Conservation (phyloP, 2,888 invertebrate genomes). For the Pasiphila rectangulata region DNA sequence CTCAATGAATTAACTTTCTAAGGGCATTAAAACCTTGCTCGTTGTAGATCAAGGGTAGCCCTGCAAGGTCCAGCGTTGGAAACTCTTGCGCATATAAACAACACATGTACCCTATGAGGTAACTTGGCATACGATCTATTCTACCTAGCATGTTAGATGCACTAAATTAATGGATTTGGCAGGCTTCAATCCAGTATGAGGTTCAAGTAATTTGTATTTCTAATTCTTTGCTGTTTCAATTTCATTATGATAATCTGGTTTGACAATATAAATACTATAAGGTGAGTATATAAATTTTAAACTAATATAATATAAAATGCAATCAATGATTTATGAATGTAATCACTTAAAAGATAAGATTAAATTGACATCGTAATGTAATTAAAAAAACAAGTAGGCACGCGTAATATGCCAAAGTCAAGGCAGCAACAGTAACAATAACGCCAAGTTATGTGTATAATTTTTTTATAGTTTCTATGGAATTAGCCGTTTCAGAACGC, state of each 20-base stretch:
- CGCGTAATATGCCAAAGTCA: slow-evolving; percentile 25
- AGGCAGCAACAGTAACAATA: no score
- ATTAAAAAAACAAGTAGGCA: no score
- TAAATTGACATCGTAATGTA: slow-evolving; percentile 20
- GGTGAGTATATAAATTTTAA: no score
- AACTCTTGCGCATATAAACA: slow-evolving; percentile 54
- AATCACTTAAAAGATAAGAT: slow-evolving; percentile 31
- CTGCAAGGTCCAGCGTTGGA: slow-evolving; percentile 38
- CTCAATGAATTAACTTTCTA: slow-evolving; percentile 24
- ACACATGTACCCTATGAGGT: slow-evolving; percentile 50
- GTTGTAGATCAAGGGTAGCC: slow-evolving; percentile 54
- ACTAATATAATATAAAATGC: no score
- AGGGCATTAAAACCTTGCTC: slow-evolving; percentile 32
- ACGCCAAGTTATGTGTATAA: no score
- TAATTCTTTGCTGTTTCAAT: no score
- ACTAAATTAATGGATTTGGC: slow-evolving; percentile 16
- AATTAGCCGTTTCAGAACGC: no score
- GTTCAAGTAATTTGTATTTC: no score
- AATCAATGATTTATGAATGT: no score
- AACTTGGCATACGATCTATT: slow-evolving; percentile 47
- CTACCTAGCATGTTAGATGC: slow-evolving; percentile 9
- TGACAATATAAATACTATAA: no score
- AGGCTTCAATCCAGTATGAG: slow-evolving; percentile 5
- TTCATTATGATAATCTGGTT: no score
- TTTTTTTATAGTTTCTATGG: no score